Evolutionary conservation across 2,113 vertebrate species (phyloP).

Genomic region (Willisornis vidua): DNA sequence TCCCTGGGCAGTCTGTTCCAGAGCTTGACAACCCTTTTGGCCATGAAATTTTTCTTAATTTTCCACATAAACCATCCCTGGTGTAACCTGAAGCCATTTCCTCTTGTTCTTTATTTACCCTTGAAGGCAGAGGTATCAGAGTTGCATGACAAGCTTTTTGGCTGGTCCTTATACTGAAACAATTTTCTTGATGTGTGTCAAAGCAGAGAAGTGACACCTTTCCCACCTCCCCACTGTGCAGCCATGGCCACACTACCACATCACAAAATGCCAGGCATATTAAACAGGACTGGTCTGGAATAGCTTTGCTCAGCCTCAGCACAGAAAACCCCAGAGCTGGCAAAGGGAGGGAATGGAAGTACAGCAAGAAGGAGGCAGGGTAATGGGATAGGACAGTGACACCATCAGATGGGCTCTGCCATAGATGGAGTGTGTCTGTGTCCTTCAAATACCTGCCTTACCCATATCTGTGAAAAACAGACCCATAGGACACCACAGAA

Average conservation of each 20-base stretch:
- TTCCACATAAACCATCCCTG: neutral
- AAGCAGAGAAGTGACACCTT: neutral
- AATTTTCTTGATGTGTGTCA: neutral
- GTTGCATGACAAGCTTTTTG: neutral
- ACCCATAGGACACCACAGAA: fast-evolving
- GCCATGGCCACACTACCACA: fast-evolving
- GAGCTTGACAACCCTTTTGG: neutral
- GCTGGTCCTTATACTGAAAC: neutral
- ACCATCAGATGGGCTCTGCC: neutral
- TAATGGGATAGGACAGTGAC: neutral
- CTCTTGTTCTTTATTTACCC: neutral
- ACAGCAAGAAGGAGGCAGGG: neutral
- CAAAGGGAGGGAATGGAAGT: neutral
- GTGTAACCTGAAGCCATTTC: neutral
- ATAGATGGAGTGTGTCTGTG: neutral
- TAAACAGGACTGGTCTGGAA: neutral
- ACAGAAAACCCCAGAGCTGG: neutral
- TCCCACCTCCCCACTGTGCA: neutral
- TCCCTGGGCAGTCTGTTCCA: neutral
- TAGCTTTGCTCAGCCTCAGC: neutral
- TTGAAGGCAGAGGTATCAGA: neutral
- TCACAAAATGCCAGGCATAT: neutral
- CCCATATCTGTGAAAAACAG: neutral
- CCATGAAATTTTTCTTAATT: neutral
- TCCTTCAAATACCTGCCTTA: neutral